phyloP scores from a whole-genome alignment of 2,113 vertebrate genomes.

The Rhinoderma darwinii region DNA sequence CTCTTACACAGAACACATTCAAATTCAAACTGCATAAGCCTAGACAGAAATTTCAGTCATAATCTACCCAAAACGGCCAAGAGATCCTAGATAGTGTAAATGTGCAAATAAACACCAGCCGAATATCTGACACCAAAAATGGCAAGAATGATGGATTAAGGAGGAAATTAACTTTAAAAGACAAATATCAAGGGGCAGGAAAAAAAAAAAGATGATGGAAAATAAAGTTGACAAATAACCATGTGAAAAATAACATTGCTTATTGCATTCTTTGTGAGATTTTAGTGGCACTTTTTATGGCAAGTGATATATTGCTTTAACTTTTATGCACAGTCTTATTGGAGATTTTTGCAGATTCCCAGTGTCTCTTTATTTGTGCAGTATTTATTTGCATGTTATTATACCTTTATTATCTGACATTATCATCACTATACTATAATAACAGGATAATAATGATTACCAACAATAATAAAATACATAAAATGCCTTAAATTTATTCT shows the following conservation, averaged over 20 bases:
- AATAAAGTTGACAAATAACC: constrained; percentile 41
- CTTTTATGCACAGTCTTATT: constrained; percentile 10
- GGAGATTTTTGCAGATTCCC: background rate
- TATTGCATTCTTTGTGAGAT: constrained; percentile 15
- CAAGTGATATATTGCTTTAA: constrained; percentile 11
- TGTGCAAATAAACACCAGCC: constrained; percentile 46
- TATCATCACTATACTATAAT: no score
- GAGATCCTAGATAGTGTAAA: constrained; percentile 51
- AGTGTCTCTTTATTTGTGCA: background rate
- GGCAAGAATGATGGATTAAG: constrained; percentile 54
- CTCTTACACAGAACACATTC: constrained; percentile 38
- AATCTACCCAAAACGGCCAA: constrained; percentile 49
- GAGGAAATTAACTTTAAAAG: constrained; percentile 57
- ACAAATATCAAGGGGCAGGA: constrained; percentile 41
- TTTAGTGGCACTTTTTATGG: background rate
- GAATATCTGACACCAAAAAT: constrained; percentile 50
- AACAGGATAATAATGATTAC: no score
- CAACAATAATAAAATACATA: no score
- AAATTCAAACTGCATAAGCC: constrained; percentile 40
- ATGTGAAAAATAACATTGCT: constrained; percentile 27
- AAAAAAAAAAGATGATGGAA: constrained; percentile 13
- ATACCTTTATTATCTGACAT: background rate
- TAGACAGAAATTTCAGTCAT: constrained; percentile 41
- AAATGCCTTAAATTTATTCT: no score
- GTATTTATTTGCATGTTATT: background rate